Percentiles rank a stretch among this genome's conserved stretches.
Evolutionary conservation across 2,797 vertebrate genomes (phyloP).

Genomic region (Triplophysa yarkandensis): DNA sequence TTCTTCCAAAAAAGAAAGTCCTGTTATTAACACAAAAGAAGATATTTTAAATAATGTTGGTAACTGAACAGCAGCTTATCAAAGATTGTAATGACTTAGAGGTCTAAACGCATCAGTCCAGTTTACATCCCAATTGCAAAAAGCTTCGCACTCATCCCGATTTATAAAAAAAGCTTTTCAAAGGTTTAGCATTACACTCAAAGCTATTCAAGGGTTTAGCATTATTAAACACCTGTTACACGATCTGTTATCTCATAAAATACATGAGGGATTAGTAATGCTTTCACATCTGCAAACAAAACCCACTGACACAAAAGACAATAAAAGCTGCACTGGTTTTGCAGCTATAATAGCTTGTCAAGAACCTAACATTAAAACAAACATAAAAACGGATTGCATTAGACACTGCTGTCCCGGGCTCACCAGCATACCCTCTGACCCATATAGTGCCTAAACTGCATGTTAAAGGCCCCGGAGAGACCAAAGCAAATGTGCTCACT

Average conservation of each 20-base stretch:
- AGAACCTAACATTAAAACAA: constrained; percentile 6
- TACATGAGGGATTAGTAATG: not conserved
- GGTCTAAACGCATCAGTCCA: not conserved
- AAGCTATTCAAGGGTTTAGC: constrained; percentile 18
- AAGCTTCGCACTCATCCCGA: not conserved
- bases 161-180: not conserved
- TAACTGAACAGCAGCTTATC: too few relatives aligned
- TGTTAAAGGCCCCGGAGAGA: constrained; percentile 59
- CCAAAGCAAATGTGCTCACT: constrained; percentile 13
- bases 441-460: constrained; percentile 66
- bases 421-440: constrained; percentile 73
- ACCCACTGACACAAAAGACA: not conserved
- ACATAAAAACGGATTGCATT: constrained; percentile 6
- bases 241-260: not conserved
- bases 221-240: constrained; percentile 1
- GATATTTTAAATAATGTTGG: too few relatives aligned
- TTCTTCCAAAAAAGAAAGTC: not conserved
- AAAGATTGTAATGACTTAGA: not conserved
- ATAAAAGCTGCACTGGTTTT: not conserved
- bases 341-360: constrained; percentile 19
- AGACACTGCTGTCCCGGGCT: constrained; percentile 40
- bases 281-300: not conserved
- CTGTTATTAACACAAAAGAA: too few relatives aligned
- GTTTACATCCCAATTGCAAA: not conserved
- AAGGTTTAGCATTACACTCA: not conserved